These are phyloP conservation scores for Chrysogorgia sp. DNA, from an alignment of 92 coral and sea anemone species.

Conservation along the genomic window DNA sequence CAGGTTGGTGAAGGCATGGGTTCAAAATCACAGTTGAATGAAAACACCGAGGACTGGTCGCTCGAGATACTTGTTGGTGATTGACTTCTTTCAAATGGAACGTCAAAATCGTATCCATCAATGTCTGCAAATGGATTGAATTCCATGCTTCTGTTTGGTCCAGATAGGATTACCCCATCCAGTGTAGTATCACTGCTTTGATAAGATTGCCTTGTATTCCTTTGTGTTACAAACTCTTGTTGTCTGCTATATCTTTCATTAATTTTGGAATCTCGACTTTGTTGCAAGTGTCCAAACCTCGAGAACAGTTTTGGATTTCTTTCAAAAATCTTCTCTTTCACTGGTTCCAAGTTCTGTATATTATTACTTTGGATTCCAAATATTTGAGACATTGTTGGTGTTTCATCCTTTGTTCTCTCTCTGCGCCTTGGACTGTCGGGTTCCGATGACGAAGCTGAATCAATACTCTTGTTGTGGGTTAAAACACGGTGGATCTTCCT, in stretches of 20 bases:
- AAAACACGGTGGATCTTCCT: conserved; percentile 40
- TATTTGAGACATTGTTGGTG: conserved; percentile 13
- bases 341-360: background rate
- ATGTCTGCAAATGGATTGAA: conserved; percentile 36
- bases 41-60: conserved; percentile 29
- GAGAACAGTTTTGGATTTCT: conserved; percentile 22
- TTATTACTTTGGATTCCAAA: conserved; percentile 7
- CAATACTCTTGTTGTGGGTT: conserved; percentile 62
- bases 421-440: conserved; percentile 58
- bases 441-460: conserved; percentile 77
- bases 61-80: conserved; percentile 38
- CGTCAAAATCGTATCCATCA: conserved; percentile 3
- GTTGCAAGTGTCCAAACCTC: conserved; percentile 8
- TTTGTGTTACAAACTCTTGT: background rate
- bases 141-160: background rate
- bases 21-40: conserved; percentile 42
- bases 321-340: background rate
- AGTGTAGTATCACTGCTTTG: background rate
- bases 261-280: background rate
- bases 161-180: background rate
- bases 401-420: background rate
- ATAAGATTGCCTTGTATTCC: background rate
- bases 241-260: background rate
- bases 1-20: conserved; percentile 32
- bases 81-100: conserved; percentile 27